Evolutionary conservation across 2,888 invertebrate species (phyloP), one percentile per base, ranked within the genome.

Genomic region (Eubasilissa splendida): DNA sequence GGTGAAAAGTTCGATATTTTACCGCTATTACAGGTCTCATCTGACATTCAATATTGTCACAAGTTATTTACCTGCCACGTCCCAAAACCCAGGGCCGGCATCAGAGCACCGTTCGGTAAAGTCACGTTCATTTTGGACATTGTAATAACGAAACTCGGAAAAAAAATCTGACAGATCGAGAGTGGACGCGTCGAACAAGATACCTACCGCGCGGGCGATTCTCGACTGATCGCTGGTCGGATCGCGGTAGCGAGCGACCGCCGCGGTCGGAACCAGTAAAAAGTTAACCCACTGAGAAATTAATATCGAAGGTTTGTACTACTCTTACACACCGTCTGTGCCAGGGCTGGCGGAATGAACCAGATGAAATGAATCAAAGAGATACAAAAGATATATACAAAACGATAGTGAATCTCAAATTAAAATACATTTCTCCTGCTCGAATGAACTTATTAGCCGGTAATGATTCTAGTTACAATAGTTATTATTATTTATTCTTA

Each of bases 11-110:
- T 42, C 4, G 42, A 42, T 42, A 42, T 42, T 42, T 42, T 42
- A 42, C 42, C 42, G 42, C 58, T 58, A 58, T 9, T 42, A 42
- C 42, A 42, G 3, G 42, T 42, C 7, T 42, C 7, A 7, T 42
- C 42, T 42, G 42, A 5, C 42, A 7, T 42, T 42, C 2, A 42
- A 42, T 42, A 42, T 42, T 7, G 42, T 7, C 42, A 42, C 42
- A 42, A n/a, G 58, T 4, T 58, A 58, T 58, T 89, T 88, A 95
- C 95, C 90, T 94, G 93, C 95, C 95, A 96, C 80, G 95, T 95
- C 79, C 96, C 96, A 85, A 94, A 93, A 75, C 96, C 96, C 73
- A 96, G 88, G 76, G 92, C 89, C 7, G 95, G 95, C 92, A 95
- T 93, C 80, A 89, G 90, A 74, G 92, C 89, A 3, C 94, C 94